These are phyloP conservation scores for Spodoptera exigua DNA, from an alignment of 2,888 invertebrate species.

Conservation along the genomic window DNA sequence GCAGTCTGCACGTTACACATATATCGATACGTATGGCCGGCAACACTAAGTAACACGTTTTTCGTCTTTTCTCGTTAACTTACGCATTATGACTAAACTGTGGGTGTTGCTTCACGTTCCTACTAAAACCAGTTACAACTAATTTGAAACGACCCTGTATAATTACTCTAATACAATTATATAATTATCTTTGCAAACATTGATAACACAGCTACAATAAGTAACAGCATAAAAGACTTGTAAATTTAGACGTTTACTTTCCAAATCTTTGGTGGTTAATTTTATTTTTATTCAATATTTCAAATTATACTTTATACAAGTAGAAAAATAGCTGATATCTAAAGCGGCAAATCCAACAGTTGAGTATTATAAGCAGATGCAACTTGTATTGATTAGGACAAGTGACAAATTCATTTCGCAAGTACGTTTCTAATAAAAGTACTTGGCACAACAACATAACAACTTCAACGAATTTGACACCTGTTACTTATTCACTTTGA, in stretches of 20 bases:
- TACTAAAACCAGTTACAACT: slow-evolving; percentile 58
- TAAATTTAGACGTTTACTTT: slow-evolving; percentile 59
- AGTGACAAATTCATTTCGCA: slow-evolving; percentile 67
- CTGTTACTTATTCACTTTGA: slow-evolving; percentile 53
- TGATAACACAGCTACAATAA: slow-evolving; percentile 45
- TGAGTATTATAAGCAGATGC: slow-evolving; percentile 67
- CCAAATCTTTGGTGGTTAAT: slow-evolving; percentile 75
- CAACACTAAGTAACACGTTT: slow-evolving; percentile 48
- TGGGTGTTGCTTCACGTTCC: slow-evolving; percentile 43
- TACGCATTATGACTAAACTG: slow-evolving; percentile 46
- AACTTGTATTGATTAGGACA: slow-evolving; percentile 60
- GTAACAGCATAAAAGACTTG: slow-evolving; percentile 48
- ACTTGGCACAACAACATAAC: slow-evolving; percentile 71
- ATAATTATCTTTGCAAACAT: slow-evolving; percentile 49
- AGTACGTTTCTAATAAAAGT: slow-evolving; percentile 66
- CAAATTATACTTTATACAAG: slow-evolving; percentile 37
- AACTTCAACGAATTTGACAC: slow-evolving; percentile 65
- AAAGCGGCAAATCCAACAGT: slow-evolving; percentile 54
- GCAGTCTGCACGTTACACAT: slow-evolving; percentile 42
- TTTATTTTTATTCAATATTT: slow-evolving; percentile 57
- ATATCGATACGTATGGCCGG: slow-evolving; percentile 44
- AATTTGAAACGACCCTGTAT: slow-evolving; percentile 58
- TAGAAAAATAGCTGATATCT: slow-evolving; percentile 46
- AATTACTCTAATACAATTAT: slow-evolving; percentile 54
- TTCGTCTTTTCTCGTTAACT: slow-evolving; percentile 26